Evolutionary conservation across 64 coral and sea anemone species (phyloP), one percentile per base, ranked within the genome.

Genomic region (Montipora cactus): DNA sequence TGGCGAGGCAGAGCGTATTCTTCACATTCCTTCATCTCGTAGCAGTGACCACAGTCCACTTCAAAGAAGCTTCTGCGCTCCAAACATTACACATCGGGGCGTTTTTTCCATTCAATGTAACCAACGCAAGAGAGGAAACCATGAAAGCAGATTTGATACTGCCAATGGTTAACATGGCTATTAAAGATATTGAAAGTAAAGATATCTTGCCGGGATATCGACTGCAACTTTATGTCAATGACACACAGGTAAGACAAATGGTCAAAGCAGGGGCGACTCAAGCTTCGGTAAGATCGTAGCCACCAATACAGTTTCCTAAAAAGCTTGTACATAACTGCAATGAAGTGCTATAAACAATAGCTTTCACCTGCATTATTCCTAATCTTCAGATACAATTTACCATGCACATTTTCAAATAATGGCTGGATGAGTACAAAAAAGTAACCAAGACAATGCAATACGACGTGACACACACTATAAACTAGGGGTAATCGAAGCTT

Each of bases 181-280:
- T 96, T 21, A 6, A 96, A 15, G 95, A 96, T 25, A 88, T 96
- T 14, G 88, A 96, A 76, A 82, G 44, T 10, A 49, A 57, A 13
- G 72, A 53, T 67, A 85, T 96, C 52, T 67, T 96, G 61, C 59
- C 95, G 18, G 86, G 59, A 25, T 96, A 93, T 93, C 55, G 19
- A 14, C 47, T 96, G n/a, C 88, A 93, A 55, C 80, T 96, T 19
- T 78, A 96, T 57, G 59, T 82, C 55, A 96, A 96, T 78, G 79
- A 96, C 49, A 96, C 95, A 15, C 71, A 85, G 91, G 95, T 96
- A 89, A 21, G 85, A 71, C 7, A 0, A 57, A 8, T 57, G 53
- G 11, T 12, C 4, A 0, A 7, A 64, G 61, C 61, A 64, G 4
- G 61, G 61, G 20, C 20, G 18, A 71, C 19, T 23, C 68, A 71